Conservation (phyloP, 2,888 invertebrate genomes). For the Drosophila buzzatii region DNA sequence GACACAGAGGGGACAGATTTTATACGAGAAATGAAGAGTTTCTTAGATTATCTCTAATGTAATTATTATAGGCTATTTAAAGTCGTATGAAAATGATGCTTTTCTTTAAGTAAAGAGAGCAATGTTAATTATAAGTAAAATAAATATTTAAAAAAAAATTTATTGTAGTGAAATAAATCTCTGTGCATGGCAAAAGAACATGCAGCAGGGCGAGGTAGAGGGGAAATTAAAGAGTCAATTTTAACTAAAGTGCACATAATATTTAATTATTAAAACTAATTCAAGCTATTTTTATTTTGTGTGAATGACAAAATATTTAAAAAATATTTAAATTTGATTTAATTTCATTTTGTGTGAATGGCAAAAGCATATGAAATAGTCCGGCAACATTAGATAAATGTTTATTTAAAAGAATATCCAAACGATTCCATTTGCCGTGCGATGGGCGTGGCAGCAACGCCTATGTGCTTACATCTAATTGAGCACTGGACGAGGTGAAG, state of each 20-base stretch:
- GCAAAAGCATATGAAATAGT: not conserved
- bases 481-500: slow-evolving; percentile 34
- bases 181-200: no score
- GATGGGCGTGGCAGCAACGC: slow-evolving; percentile 40
- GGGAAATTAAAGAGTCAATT: no score
- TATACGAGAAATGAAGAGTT: no score
- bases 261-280: not conserved
- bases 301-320: no score
- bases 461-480: slow-evolving; percentile 66
- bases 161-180: no score
- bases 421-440: slow-evolving; percentile 23
- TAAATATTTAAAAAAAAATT: no score
- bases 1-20: not conserved
- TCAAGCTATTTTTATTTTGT: not conserved
- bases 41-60: no score
- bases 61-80: no score
- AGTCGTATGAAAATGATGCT: no score
- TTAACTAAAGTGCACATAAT: not conserved
- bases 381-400: not conserved
- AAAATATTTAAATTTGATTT: not conserved
- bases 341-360: not conserved
- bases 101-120: no score
- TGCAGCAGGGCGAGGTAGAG: no score
- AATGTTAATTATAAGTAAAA: no score
- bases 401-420: not conserved